Base-by-base conservation (phyloP, 2,888 invertebrate species). In the Drosophila mayaguana region DNA sequence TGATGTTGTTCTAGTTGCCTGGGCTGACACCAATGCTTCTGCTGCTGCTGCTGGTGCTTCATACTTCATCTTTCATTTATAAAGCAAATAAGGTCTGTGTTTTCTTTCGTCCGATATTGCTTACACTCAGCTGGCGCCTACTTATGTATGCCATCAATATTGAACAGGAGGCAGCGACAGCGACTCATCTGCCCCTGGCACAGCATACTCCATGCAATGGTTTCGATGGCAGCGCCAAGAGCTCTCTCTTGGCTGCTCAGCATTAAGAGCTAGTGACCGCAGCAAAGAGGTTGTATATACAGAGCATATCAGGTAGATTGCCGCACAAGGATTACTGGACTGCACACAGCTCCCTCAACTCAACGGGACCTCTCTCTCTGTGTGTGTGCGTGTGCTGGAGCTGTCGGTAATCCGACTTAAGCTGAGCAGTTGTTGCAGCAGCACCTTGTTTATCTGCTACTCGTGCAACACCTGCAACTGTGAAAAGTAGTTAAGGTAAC, bases 41-140 rank as follows among this genome's bases (percentile, higher is more conserved):
- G 46, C 16, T 67, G 63, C 50, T 8, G 32, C 12, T 18, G 6
- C 48, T 20, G 12, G n/a, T 45, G 46, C 18, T 48, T 80, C 69
- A 84, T 78, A 72, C 70, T 62, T 74, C 56, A 70, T 61, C 71
- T 79, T 71, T 63, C 45, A 60, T 48, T 48, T 59, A 22, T 56
- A 56, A 7, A 18, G 38, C 54, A 36, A 46, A 62, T 67, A 68
- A 64, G 48, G 53, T 60, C 60, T 45, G 38, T 53, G 54, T 57
- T 45, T 42, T 18, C 57, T 45, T 18, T 18, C n/a, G 42, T 12
- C 11, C 43, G 38, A 16, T 18, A 46, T 46, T 36, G 57, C 25
- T 25, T 46, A 46, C 46, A 16, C 38, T 38, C 54, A 42, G 42
- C 55, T 53, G 40, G 40, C 40, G 34, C 28, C 40, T 60, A 40